phyloP scores from a whole-genome alignment of 2,113 vertebrate genomes.

The Euleptes europaea region DNA sequence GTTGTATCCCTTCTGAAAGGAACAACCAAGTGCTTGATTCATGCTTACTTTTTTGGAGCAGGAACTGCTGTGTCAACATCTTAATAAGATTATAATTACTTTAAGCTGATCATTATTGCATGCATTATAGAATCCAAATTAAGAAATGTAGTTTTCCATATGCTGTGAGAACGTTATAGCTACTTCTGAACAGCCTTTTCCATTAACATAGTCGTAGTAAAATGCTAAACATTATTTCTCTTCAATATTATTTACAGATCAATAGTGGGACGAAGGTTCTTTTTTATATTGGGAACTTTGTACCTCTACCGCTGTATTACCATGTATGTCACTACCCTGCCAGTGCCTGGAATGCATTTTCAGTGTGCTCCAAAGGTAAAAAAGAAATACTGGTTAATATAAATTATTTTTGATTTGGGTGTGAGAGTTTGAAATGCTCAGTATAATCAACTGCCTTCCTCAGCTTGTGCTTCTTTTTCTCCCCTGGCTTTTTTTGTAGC shows the following conservation, averaged over 20 bases:
- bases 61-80: neutral
- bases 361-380: conserved; percentile 94
- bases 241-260: conserved; percentile 76
- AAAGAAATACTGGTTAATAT: neutral
- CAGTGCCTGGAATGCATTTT: conserved; percentile 96
- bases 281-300: conserved; percentile 94
- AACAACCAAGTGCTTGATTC: neutral
- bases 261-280: conserved; percentile 91
- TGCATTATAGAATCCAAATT: neutral
- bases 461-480: neutral
- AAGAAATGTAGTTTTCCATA: neutral
- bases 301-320: conserved; percentile 96
- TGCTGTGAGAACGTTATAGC: neutral
- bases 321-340: conserved; percentile 96
- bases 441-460: neutral
- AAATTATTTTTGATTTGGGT: neutral
- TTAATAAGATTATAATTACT: neutral
- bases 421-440: neutral
- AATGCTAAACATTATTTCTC: neutral
- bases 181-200: neutral
- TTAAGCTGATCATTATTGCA: neutral
- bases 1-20: neutral
- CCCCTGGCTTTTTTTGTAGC: conserved; percentile 70
- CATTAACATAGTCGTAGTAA: neutral
- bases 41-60: neutral